phyloP scores from a whole-genome alignment of 1,140 invertebrate species.

The Saccostrea glomerata region DNA sequence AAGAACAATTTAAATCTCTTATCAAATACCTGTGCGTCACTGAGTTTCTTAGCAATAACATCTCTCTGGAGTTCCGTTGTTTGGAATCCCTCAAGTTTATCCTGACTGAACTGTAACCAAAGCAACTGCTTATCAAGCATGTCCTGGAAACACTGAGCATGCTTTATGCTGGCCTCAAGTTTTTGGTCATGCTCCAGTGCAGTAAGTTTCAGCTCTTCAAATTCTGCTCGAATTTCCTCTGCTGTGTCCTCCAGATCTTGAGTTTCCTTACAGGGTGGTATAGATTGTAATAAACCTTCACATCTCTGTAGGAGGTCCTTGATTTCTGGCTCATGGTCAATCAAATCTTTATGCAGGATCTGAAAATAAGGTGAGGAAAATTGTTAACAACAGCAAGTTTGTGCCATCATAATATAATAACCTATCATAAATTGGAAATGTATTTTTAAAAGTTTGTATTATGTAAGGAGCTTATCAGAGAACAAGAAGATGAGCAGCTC shows the following conservation, averaged over 20 bases:
- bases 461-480: neutral
- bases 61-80: constrained; percentile 91
- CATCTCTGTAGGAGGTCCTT: constrained; percentile 90
- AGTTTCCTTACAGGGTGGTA: constrained; percentile 71
- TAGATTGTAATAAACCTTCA: constrained; percentile 85
- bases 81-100: constrained; percentile 88
- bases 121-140: constrained; percentile 91
- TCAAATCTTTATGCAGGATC: constrained; percentile 70
- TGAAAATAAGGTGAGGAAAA: constrained; percentile 42
- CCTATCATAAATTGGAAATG: neutral
- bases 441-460: neutral
- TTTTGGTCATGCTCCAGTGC: constrained; percentile 66
- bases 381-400: no score
- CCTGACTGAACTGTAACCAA: constrained; percentile 92
- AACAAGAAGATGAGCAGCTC: neutral
- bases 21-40: constrained; percentile 87
- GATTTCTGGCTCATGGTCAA: constrained; percentile 65
- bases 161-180: constrained; percentile 82
- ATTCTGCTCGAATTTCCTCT: constrained; percentile 66
- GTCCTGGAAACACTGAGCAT: constrained; percentile 93
- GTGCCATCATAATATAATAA: neutral
- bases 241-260: constrained; percentile 65
- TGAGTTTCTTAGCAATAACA: constrained; percentile 92
- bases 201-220: constrained; percentile 66
- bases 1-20: neutral